Conservation (phyloP, 1,140 invertebrate genomes). For the Saxidomus purpurata region DNA sequence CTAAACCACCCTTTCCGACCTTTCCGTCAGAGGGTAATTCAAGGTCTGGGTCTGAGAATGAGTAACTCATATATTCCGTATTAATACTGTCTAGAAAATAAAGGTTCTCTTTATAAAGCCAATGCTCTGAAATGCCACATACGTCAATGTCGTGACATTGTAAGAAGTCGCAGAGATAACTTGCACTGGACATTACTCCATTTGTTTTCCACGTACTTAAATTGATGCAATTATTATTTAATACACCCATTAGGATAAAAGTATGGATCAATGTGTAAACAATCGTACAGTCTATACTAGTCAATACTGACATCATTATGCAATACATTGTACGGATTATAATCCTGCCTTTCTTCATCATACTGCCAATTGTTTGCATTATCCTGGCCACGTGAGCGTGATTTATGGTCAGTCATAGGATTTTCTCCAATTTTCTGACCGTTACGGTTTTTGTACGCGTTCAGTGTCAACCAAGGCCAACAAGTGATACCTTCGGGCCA, state of each 20-base stretch:
- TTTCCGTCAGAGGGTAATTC: neutral
- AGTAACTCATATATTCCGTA: neutral
- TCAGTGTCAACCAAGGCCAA: neutral
- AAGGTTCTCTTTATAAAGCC: neutral
- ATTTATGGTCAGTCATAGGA: neutral
- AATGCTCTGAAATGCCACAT: slow-evolving; percentile 16
- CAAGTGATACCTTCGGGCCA: slow-evolving; percentile 4
- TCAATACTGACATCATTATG: neutral
- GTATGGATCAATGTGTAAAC: neutral
- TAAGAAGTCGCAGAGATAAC: neutral
- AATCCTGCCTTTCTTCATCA: neutral
- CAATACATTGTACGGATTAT: neutral
- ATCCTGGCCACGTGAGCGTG: neutral
- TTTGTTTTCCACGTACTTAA: neutral
- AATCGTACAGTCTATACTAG: neutral
- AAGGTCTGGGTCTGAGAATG: neutral
- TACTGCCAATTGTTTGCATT: neutral
- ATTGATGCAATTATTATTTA: neutral
- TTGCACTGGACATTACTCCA: slow-evolving; percentile 3
- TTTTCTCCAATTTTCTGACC: neutral
- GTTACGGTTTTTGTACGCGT: neutral
- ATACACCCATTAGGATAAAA: neutral
- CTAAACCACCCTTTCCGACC: slow-evolving; percentile 1
- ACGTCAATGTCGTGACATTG: neutral
- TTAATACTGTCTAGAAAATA: neutral